Conservation (phyloP, 2,888 invertebrate genomes). For the Drosophila affinis region DNA sequence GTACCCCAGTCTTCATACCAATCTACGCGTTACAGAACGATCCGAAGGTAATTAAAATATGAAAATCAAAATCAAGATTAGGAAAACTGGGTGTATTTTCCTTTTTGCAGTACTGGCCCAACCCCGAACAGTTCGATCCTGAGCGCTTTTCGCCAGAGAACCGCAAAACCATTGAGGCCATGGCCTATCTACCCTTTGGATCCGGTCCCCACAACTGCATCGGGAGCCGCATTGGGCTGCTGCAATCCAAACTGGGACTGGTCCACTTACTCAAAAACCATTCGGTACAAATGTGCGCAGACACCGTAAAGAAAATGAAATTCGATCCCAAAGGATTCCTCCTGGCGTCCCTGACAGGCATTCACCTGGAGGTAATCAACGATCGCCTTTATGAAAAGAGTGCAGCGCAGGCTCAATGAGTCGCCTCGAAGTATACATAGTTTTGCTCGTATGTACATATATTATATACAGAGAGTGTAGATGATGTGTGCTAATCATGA, state of each 20-base stretch:
- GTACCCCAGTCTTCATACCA: conserved; percentile 81
- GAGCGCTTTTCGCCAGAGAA: conserved; percentile 81
- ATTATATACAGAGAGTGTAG: no score
- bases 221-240: conserved; percentile 81
- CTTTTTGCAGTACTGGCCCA: conserved; percentile 75
- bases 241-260: conserved; percentile 81
- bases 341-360: conserved; percentile 69
- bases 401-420: background rate
- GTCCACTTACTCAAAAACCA: conserved; percentile 81
- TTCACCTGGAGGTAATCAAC: conserved; percentile 74
- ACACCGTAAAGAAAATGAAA: conserved; percentile 63
- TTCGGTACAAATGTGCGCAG: conserved; percentile 64
- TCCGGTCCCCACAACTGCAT: conserved; percentile 82
- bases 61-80: background rate
- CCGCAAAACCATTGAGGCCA: conserved; percentile 65
- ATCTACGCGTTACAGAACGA: conserved; percentile 81
- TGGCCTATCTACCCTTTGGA: conserved; percentile 81
- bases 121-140: conserved; percentile 82
- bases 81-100: background rate
- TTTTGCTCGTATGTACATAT: no score
- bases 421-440: background rate
- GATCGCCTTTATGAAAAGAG: conserved; percentile 71
- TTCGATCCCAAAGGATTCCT: conserved; percentile 80
- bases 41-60: conserved; percentile 71
- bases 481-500: no score